Base-by-base conservation (phyloP, 2,888 invertebrate species). In the Yponomeuta plumbellus region DNA sequence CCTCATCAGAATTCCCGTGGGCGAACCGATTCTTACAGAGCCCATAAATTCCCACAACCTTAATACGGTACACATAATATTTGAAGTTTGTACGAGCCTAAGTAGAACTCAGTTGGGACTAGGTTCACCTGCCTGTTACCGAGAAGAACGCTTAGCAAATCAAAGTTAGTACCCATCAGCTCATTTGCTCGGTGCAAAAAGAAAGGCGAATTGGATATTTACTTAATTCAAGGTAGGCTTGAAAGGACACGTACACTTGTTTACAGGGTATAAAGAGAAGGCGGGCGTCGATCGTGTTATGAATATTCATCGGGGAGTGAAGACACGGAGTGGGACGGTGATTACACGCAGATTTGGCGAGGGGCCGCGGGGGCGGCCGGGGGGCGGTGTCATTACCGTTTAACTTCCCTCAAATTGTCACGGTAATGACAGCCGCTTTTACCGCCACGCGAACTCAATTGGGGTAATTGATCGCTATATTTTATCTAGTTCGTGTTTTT, bases 191-290 rank as follows among this genome's bases (percentile, higher is more conserved):
- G 17, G 44, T 52, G 44, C 5, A 52, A 52, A 52, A 52, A 52
- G 44, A 52, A 52, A 52, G 44, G 44, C 44, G 44, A 52, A 52
- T 52, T 52, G 17, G 44, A 52, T 80, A 78, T 79, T 78, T 77
- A 80, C 79, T 75, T 83, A 86, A 86, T 84, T 80, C 84, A 79
- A 82, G 77, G 75, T 75, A 78, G 76, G 75, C 77, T 79, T 74
- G 78, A 77, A 77, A 78, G 74, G 83, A 84, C 86, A 87, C 86
- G 86, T 85, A 80, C 82, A 78, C 78, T 78, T 84, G 86, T 86
- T 86, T 85, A 83, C 85, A 80, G 73, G 78, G 81, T 83, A 82
- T 82, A 81, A 83, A 82, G 84, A 76, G 76, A 64, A 78, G 80
- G 79, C 77, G 78, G 77, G 74, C 76, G 81, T 81, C 83, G 84